A percentile compares a stretch with the other conserved stretches of the same genome.
Conservation (phyloP, 2,888 invertebrate species). For the Pyrocoelia pectoralis region DNA sequence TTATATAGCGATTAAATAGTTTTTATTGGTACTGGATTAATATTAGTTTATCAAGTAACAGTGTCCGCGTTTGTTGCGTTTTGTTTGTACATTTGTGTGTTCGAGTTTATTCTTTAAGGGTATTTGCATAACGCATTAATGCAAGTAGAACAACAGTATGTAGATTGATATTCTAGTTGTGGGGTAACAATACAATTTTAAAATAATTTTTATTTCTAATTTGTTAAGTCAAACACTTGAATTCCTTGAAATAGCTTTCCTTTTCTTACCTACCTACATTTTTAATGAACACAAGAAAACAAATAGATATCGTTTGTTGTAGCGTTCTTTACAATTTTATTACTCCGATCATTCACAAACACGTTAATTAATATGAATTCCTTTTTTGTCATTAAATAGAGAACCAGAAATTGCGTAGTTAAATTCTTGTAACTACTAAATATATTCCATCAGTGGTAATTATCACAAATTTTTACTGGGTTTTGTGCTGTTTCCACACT, state of each 20-base stretch:
- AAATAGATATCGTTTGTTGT: no score
- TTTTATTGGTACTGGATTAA: slow-evolving; percentile 27
- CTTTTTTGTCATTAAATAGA: not conserved
- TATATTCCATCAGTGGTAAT: no score
- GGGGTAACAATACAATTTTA: no score
- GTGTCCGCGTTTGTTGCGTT: slow-evolving; percentile 14
- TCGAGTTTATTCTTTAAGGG: not conserved
- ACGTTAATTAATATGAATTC: not conserved
- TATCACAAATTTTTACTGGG: no score
- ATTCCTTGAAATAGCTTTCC: no score
- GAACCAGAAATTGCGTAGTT: not conserved
- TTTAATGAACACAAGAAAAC: no score
- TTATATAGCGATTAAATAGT: slow-evolving; percentile 18
- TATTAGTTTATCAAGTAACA: slow-evolving; percentile 22
- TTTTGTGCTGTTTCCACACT: not conserved
- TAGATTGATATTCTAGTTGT: not conserved
- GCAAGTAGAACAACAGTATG: not conserved
- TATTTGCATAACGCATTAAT: not conserved
- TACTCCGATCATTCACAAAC: no score
- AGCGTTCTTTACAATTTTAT: no score
- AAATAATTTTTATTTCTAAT: no score
- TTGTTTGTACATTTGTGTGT: not conserved
- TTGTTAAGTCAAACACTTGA: no score
- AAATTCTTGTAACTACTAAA: no score
- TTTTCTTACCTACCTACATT: no score